Conservation (phyloP, 2,888 invertebrate genomes). For the Hemithea aestivaria region DNA sequence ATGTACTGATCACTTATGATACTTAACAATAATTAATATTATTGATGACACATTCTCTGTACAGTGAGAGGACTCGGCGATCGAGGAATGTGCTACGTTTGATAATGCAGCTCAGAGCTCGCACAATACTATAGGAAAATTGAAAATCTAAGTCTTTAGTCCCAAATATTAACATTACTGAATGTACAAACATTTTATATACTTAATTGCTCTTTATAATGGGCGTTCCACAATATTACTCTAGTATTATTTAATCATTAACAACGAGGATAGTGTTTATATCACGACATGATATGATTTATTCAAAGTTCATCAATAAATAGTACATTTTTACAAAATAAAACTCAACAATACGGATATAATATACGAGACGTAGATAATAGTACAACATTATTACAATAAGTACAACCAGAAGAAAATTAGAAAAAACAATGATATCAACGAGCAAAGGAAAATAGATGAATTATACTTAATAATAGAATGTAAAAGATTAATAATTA, state of each 20-base stretch:
- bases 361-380: conserved; percentile 45
- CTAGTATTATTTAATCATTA: conserved; percentile 37
- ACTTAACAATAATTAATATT: no score
- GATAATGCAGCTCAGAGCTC: neutral
- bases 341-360: conserved; percentile 28
- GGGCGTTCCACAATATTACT: no score
- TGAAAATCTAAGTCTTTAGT: conserved; percentile 7
- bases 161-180: conserved; percentile 10
- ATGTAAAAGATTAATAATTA: conserved; percentile 39
- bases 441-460: conserved; percentile 26
- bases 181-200: no score
- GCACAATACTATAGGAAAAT: neutral
- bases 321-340: conserved; percentile 22
- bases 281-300: conserved; percentile 62
- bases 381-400: no score
- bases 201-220: no score
- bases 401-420: conserved; percentile 49
- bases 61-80: no score
- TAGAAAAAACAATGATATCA: conserved; percentile 25
- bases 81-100: conserved; percentile 32
- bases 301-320: conserved; percentile 38
- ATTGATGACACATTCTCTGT: no score
- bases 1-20: conserved; percentile 50
- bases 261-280: conserved; percentile 33
- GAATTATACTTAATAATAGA: conserved; percentile 28